These are phyloP conservation scores for Diarsia dahlii DNA, from an alignment of 2,888 invertebrate genomes.

Conservation along the genomic window DNA sequence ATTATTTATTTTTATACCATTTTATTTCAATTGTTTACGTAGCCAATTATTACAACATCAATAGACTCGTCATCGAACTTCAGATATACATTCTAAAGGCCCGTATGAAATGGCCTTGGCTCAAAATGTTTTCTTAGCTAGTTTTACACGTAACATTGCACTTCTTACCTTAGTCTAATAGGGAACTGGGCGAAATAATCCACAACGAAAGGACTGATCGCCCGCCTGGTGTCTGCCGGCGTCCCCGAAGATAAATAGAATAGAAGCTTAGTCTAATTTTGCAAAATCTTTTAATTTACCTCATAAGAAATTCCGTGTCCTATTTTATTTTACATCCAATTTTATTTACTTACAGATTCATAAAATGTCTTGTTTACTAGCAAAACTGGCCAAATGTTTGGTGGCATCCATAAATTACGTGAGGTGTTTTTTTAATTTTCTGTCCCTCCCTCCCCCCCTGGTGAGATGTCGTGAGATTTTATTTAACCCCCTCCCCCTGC, in stretches of 20 bases:
- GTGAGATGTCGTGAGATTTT: too few relatives aligned
- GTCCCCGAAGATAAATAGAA: too few relatives aligned
- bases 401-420: too few relatives aligned
- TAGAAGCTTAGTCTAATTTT: constrained; percentile 14
- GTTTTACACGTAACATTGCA: neutral
- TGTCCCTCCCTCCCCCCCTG: too few relatives aligned
- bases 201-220: too few relatives aligned
- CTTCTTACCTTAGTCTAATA: constrained; percentile 18
- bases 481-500: too few relatives aligned
- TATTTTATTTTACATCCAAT: constrained; percentile 2
- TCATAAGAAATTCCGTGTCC: neutral
- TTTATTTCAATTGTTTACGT: constrained; percentile 50
- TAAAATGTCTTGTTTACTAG: neutral
- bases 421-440: too few relatives aligned
- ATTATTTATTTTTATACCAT: neutral
- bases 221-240: too few relatives aligned
- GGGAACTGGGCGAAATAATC: too few relatives aligned
- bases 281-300: neutral
- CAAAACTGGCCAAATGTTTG: constrained; percentile 6
- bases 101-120: constrained; percentile 6
- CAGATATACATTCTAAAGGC: constrained; percentile 11
- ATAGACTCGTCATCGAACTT: constrained; percentile 6
- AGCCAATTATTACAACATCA: constrained; percentile 21
- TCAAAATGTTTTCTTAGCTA: neutral
- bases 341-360: neutral